Base-by-base conservation (phyloP, 2,888 invertebrate genomes). In the Agrochola macilenta region DNA sequence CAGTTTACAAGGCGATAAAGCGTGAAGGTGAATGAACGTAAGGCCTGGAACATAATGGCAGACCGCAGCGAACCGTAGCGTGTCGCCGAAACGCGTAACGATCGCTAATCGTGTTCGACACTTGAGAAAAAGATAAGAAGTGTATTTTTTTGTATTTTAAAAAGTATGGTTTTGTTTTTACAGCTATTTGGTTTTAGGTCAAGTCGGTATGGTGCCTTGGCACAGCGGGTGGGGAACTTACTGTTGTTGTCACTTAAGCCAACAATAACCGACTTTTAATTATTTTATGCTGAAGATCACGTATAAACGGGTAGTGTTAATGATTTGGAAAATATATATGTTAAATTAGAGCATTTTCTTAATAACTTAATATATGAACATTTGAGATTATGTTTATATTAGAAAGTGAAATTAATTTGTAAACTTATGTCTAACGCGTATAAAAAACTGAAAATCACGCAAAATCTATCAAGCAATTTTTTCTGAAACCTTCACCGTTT, bases 1-100 rank as follows among this genome's bases (percentile, higher is more conserved):
- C 82, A 79, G 86, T 90, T 91, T 87, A 88, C 88, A 86, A 89
- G 85, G 87, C 88, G 88, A 90, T 90, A 91, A 90, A 89, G 75
- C 85, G 74, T 85, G 74, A 83, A 88, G 85, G 87, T 87, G 89
- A 90, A 88, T 83, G 87, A 79, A 87, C 86, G 81, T 86, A 82
- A 87, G 80, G 76, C 83, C 70, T 70, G 65, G 73, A 74, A 76
- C 78, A 69, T 79, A 87, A 82, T 84, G 79, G 66, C 66, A 70
- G 66, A 35, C 65, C 66, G 74, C 69, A 74, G 39, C 76, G 74
- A 83, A 78, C 68, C 79, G 75, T 81, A 79, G 73, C 85, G 73
- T 80, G 86, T 81, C 85, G 82, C 85, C 80, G 75, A 88, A 87
- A 87, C 63, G 80, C 86, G 80, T 75, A 76, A 80, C 87, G 87